Conservation (phyloP, 1,140 invertebrate genomes). For the Scaptomyza pallida region DNA sequence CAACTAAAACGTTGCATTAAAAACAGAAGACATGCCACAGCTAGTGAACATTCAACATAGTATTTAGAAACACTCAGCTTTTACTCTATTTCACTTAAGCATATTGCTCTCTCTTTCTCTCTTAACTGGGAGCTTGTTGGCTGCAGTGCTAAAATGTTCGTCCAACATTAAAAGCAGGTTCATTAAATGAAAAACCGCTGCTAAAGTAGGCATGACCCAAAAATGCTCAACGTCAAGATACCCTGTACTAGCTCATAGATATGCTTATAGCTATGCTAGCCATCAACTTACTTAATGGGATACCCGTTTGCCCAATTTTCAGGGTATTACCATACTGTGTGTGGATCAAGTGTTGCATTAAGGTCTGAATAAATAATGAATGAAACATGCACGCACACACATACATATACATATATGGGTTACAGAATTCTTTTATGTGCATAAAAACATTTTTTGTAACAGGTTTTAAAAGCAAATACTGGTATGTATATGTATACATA, state of each 20-base stretch:
- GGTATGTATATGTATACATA: no score
- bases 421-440: no score
- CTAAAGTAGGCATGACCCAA: not conserved
- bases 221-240: not conserved
- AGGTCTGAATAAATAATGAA: not conserved
- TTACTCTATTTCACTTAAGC: not conserved
- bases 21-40: conserved; percentile 19
- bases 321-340: not conserved
- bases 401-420: no score
- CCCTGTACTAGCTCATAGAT: conserved; percentile 12
- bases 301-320: not conserved
- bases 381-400: not conserved
- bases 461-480: no score
- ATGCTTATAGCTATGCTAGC: no score
- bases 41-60: conserved; percentile 27
- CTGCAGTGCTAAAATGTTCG: conserved; percentile 18
- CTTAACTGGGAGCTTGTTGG: not conserved
- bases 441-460: not conserved
- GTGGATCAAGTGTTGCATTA: not conserved
- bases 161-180: conserved; percentile 1
- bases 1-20: conserved; percentile 39
- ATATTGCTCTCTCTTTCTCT: not conserved
- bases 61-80: conserved; percentile 27
- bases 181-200: conserved; percentile 10
- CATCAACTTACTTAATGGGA: not conserved